phyloP scores from a whole-genome alignment of 2,888 invertebrate species.

The Ametastegia equiseti region DNA sequence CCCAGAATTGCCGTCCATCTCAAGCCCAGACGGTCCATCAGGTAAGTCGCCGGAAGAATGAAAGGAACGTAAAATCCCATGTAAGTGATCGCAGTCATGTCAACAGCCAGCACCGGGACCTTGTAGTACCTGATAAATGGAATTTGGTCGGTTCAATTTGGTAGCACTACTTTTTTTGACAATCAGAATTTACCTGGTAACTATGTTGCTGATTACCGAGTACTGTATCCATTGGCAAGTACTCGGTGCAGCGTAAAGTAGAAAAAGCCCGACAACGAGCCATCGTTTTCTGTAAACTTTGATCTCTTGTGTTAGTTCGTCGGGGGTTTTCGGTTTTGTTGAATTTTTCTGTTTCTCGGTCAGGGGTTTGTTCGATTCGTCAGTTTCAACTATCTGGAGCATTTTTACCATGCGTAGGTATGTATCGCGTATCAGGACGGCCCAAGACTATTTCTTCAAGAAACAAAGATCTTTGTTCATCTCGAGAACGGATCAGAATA shows the following conservation, averaged over 20 bases:
- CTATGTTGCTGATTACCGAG: slow-evolving; percentile 80
- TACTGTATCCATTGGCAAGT: slow-evolving; percentile 84
- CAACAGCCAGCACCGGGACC: slow-evolving; percentile 76
- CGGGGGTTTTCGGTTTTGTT: not conserved
- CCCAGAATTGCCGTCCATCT: slow-evolving; percentile 77
- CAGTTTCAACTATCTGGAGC: not conserved
- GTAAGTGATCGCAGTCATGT: slow-evolving; percentile 83
- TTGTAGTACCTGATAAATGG: slow-evolving; percentile 70
- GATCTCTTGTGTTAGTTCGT: not conserved
- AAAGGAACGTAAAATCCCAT: slow-evolving; percentile 83
- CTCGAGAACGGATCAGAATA: too few species aligned
- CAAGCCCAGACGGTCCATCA: slow-evolving; percentile 77
- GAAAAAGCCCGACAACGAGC: slow-evolving; percentile 79
- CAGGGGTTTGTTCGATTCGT: not conserved
- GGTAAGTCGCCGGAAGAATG: slow-evolving; percentile 80
- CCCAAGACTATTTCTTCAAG: not conserved
- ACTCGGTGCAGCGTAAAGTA: slow-evolving; percentile 79
- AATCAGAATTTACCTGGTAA: slow-evolving; percentile 75
- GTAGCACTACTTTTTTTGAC: too few species aligned
- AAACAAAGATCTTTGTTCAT: not conserved
- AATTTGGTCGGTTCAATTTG: not conserved
- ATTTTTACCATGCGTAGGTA: not conserved
- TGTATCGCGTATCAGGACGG: not conserved
- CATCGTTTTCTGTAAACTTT: slow-evolving; percentile 77
- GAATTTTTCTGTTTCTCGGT: not conserved